Percentiles rank a stretch among this genome's conserved stretches.
Conservation (phyloP, 2,797 vertebrate genomes). For the Sitta carolinensis region DNA sequence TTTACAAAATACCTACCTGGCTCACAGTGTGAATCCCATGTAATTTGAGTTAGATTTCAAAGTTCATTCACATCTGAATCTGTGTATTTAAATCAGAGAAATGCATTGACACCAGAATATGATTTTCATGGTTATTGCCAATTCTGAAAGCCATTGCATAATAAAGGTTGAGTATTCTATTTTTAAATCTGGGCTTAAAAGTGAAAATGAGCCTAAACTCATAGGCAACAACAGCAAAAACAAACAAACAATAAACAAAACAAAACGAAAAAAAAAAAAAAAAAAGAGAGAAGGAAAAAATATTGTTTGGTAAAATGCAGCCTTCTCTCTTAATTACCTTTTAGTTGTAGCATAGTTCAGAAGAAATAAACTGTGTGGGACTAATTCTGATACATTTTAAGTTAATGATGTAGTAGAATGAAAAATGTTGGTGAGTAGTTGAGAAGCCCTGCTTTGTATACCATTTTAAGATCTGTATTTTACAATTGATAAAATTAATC, state of each 20-base stretch:
- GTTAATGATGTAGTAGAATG: neutral
- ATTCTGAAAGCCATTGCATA: neutral
- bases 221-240: neutral
- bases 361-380: neutral
- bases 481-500: neutral
- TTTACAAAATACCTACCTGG: neutral
- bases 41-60: neutral
- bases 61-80: neutral
- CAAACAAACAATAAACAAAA: neutral
- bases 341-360: neutral
- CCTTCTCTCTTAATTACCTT: neutral
- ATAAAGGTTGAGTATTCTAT: neutral
- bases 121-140: neutral
- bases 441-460: neutral
- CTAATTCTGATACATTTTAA: neutral
- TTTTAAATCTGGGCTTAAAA: neutral
- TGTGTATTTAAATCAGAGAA: neutral
- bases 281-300: neutral
- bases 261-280: fast-evolving
- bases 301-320: neutral
- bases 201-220: neutral
- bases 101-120: neutral
- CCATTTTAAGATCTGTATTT: neutral
- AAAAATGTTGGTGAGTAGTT: neutral
- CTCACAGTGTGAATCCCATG: neutral